Evolutionary conservation across 2,797 vertebrate genomes (phyloP).

Genomic region (Brotula barbata): DNA sequence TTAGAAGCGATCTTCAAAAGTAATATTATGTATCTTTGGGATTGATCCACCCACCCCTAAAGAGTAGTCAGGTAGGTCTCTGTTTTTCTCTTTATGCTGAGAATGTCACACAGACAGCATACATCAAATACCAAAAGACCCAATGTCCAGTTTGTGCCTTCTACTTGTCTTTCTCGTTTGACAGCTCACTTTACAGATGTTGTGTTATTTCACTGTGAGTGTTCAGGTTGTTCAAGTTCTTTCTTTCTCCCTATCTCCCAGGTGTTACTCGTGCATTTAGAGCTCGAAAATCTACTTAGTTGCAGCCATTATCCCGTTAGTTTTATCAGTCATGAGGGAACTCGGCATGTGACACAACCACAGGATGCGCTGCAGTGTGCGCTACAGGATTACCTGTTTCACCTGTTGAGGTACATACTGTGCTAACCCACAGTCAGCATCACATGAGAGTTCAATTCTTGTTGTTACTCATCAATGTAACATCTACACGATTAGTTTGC

Average conservation of each 20-base stretch:
- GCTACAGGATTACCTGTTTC: slow-evolving; percentile 37
- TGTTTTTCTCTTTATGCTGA: too few relatives aligned
- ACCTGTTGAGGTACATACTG: slow-evolving; percentile 21
- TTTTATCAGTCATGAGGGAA: slow-evolving; percentile 69
- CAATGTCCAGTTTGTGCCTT: slow-evolving; percentile 20
- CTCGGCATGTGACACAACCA: slow-evolving; percentile 75
- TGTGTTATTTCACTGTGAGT: slow-evolving; percentile 4
- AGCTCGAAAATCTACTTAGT: slow-evolving; percentile 48
- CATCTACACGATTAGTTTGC: not conserved
- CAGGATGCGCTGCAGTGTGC: too few relatives aligned
- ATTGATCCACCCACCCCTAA: too few relatives aligned
- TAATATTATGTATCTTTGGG: too few relatives aligned
- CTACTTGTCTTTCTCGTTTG: not conserved
- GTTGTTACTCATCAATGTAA: too few relatives aligned
- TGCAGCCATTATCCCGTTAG: slow-evolving; percentile 51
- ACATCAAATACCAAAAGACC: slow-evolving; percentile 1
- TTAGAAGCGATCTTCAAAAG: too few relatives aligned
- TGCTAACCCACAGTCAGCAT: slow-evolving; percentile 26
- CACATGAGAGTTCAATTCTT: slow-evolving; percentile 31
- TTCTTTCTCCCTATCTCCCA: slow-evolving; percentile 9
- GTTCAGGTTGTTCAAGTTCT: not conserved
- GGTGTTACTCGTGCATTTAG: slow-evolving; percentile 14
- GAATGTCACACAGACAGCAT: not conserved
- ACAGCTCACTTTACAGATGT: slow-evolving; percentile 8
- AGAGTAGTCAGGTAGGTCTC: slow-evolving; percentile 7